Conservation (phyloP, 2,113 vertebrate species). For the Geococcyx californianus region DNA sequence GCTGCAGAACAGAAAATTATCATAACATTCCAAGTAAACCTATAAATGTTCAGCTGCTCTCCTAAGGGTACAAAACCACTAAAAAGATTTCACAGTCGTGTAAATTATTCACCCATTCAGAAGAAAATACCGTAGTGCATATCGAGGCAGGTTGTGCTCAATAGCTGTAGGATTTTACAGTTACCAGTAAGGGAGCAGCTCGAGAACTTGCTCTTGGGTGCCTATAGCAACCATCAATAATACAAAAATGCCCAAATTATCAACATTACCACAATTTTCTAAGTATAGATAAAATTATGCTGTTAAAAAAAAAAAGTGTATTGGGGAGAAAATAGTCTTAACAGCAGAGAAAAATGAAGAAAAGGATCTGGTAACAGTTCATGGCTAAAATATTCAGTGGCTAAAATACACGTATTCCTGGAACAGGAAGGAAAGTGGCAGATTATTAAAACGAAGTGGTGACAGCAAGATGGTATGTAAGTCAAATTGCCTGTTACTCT, state of each 20-base stretch:
- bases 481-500: background rate
- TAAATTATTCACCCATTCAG: slow-evolving; percentile 14
- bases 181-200: background rate
- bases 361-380: background rate
- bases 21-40: background rate
- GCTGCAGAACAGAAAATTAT: background rate
- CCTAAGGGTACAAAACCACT: background rate
- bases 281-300: background rate
- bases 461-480: background rate
- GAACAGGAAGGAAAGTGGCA: background rate
- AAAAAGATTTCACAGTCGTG: background rate
- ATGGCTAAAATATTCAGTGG: background rate
- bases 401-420: background rate
- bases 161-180: slow-evolving; percentile 4
- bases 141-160: background rate
- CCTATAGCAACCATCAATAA: slow-evolving; percentile 40
- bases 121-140: background rate
- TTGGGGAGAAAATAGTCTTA: background rate
- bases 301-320: background rate
- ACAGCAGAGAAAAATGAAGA: background rate
- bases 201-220: background rate
- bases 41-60: slow-evolving; percentile 1
- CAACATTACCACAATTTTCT: background rate
- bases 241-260: background rate
- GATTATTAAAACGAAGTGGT: background rate